Evolutionary conservation across 2,113 vertebrate genomes (phyloP).

Genomic region (Salvelinus alpinus): DNA sequence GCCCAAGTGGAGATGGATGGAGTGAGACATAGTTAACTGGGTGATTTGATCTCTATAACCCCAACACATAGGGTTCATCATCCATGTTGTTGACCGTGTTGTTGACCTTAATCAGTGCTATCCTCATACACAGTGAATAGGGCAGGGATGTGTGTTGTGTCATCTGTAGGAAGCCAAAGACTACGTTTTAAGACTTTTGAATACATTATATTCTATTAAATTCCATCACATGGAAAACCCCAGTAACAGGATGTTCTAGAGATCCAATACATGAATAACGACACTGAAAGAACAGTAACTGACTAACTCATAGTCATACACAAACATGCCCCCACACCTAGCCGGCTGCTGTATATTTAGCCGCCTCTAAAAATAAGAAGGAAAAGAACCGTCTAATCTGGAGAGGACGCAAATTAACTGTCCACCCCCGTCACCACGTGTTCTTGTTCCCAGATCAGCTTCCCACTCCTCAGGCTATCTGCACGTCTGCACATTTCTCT

Average conservation of each 20-base stretch:
- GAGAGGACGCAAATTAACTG: conserved; percentile 22
- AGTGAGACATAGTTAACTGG: conserved; percentile 4
- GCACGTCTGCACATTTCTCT: conserved; percentile 14
- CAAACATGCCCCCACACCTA: conserved; percentile 9
- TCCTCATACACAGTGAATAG: too few relatives aligned
- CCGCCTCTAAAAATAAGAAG: conserved; percentile 39
- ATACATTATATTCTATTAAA: too few relatives aligned
- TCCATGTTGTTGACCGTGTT: too few relatives aligned
- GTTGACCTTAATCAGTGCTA: too few relatives aligned
- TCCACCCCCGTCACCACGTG: conserved; percentile 8
- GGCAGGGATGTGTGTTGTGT: too few relatives aligned
- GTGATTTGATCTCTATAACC: not conserved
- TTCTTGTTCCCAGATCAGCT: conserved; percentile 18
- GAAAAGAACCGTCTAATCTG: conserved; percentile 32
- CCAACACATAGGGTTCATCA: not conserved
- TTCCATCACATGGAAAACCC: too few relatives aligned
- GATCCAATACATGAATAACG: not conserved
- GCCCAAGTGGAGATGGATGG: not conserved
- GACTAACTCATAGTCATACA: not conserved
- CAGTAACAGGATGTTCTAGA: too few relatives aligned
- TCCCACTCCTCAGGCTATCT: conserved; percentile 31
- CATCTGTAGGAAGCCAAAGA: too few relatives aligned
- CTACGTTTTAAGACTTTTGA: too few relatives aligned
- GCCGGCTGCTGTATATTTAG: conserved; percentile 29
- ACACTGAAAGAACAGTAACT: not conserved